Base-by-base conservation (phyloP, 2,797 vertebrate species). In the Pelodytes ibericus region DNA sequence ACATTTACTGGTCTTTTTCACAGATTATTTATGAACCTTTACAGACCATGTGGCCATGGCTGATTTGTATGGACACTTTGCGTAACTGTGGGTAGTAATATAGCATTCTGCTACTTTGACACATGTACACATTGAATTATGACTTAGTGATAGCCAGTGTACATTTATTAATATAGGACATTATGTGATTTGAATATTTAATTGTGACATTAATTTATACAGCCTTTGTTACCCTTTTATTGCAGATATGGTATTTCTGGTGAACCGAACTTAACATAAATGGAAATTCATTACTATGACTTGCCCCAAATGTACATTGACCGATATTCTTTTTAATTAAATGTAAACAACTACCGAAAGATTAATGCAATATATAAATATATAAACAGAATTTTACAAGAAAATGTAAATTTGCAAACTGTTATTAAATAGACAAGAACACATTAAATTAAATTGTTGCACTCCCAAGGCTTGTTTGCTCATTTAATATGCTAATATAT, bases 401-500 rank as follows among this genome's bases (percentile, higher is more conserved):
- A 15, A 61, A 53, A 53, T 61, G 49, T 49, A 77, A 77, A 71
- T 64, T 20, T 56, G 20, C 20, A 57, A 24, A 56, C 27, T 39
- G 53, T 36, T 26, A 36, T 41, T 53, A n/a, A 49, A 62, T 39
- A 58, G 51, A 69, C 65, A 71, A 71, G 58, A 77, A 13, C n/a
- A 59, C 36, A 31, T 75, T 57, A 57, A 49, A 72, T 61, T 59
- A 67, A 60, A 78, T 65, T 65, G 49, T 59, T 39, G 8, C 3
- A 26, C 20, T 65, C 41, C 61, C 27, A 64, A 75, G 74, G 66
- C 49, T 70, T 70, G 74, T 70, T 78, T 78, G 56, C 36, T 72
- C 31, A 67, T 78, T 36, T 72, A 51, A 61, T 78, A 78, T 78
- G 75, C 62, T 67, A 72, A 72, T 78, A 27, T 70, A 63, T 78